Evolutionary conservation across 2,797 vertebrate genomes (phyloP).

Genomic region (Hippocampus kuda): DNA sequence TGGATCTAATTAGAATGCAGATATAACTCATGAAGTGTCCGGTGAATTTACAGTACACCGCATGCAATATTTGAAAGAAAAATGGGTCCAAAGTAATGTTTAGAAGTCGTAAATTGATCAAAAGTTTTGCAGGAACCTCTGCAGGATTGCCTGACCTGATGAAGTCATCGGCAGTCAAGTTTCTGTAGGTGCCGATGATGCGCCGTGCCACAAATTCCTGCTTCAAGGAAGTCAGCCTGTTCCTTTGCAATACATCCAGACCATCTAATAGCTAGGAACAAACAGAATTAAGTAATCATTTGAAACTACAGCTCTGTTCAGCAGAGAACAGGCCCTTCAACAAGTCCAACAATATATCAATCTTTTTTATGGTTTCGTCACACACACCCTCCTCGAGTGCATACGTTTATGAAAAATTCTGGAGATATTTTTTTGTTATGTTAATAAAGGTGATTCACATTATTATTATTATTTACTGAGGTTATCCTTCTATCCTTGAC

Average conservation of each 20-base stretch:
- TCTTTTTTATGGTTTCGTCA: neutral
- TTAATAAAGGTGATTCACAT: neutral
- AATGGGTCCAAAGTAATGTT: neutral
- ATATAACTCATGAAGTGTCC: neutral
- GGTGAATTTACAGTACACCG: neutral
- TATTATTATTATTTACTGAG: neutral
- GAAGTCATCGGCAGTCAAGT: conserved; percentile 63
- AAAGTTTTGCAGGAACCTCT: neutral
- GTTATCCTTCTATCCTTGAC: neutral
- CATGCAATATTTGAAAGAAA: neutral
- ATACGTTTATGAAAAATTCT: neutral
- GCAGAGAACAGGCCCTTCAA: neutral
- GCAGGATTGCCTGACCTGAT: conserved; percentile 45
- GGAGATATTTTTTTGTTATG: neutral
- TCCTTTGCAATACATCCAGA: conserved; percentile 60
- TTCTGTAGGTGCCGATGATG: conserved; percentile 53
- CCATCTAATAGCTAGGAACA: conserved; percentile 60
- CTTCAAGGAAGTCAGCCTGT: conserved; percentile 53
- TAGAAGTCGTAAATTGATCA: neutral
- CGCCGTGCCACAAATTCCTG: conserved; percentile 61
- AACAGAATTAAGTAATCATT: neutral
- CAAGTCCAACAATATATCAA: neutral
- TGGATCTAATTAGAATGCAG: no score
- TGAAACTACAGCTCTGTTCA: neutral
- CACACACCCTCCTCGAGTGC: neutral